Evolutionary conservation across 2,113 vertebrate species (phyloP), one percentile per base, ranked within the genome.

Genomic region (Pterocles burchelli): DNA sequence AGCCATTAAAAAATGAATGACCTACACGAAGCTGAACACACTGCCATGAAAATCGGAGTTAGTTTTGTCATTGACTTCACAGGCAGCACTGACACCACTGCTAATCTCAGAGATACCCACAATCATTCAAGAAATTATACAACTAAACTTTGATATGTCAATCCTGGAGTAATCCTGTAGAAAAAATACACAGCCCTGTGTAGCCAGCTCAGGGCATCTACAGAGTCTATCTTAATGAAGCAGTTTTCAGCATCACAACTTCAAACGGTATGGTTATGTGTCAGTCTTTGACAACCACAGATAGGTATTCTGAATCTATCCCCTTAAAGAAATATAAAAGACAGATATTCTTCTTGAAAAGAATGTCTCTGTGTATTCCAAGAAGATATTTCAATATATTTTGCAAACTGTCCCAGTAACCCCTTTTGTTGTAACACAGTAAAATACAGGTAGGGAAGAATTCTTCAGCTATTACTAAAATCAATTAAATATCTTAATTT

Each of bases 391-490:
- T 51, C 17, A 86, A 68, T 29, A 24, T 34, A 65, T 46, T 72
- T 46, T 78, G 28, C 31, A 81, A 81, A 81, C 19, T 67, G 29
- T 49, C 38, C 43, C 14, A 81, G 43, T 51, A 80, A 83, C 4
- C 8, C n/a, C 15, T 73, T 76, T 49, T 34, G 17, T n/a, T 55
- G 24, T 41, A 86, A 89, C 24, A 62, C 9, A 49, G 38, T 46
- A 78, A 88, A 41, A 90, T 33, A 72, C 4, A 82, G 7, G 33
- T 26, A 55, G 9, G 33, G 20, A 14, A 59, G 55, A 72, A 22
- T 48, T 78, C 45, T 86, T 93, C 61, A 82, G 25, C 25, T 91
- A 25, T 38, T 81, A 80, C 20, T 58, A 58, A 81, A 93, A 51
- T 71, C 14, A 84, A 31, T 62, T 78, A 25, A 24, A 66, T 22